phyloP scores from a whole-genome alignment of 2,797 vertebrate genomes.

The Zenarchopterus dispar region DNA sequence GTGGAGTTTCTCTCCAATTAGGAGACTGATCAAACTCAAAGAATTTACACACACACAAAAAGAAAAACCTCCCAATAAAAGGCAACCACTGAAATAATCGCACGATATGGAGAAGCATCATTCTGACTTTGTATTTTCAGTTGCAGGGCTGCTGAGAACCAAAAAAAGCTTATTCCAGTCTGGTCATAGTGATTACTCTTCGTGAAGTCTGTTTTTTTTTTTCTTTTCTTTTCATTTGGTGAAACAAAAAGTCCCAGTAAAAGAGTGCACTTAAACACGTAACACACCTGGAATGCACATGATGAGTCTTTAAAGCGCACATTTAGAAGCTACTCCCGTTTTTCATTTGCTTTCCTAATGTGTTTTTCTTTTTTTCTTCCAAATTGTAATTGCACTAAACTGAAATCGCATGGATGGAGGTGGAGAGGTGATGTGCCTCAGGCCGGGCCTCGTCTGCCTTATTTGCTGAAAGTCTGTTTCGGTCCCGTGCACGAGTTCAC shows the following conservation, averaged over 20 bases:
- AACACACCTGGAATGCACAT: conserved; percentile 69
- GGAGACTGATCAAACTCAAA: conserved; percentile 47
- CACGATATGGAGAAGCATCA: conserved; percentile 49
- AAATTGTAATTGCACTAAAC: conserved; percentile 66
- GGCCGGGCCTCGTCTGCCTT: conserved; percentile 30
- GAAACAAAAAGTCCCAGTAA: conserved; percentile 42
- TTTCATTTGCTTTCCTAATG: conserved; percentile 3
- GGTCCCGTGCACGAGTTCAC: conserved; percentile 38
- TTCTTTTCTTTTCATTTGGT: conserved; percentile 32
- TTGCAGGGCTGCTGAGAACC: conserved; percentile 50
- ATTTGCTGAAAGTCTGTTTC: conserved; percentile 49
- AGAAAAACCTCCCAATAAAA: conserved; percentile 35
- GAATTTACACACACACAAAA: conserved; percentile 12
- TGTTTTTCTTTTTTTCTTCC: background rate
- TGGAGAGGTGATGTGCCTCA: conserved; percentile 53
- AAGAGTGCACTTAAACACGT: conserved; percentile 44
- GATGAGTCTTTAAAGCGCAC: conserved; percentile 71
- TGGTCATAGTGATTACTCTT: conserved; percentile 56
- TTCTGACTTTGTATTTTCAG: conserved; percentile 34
- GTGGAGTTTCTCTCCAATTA: conserved; percentile 36
- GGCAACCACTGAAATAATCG: conserved; percentile 74
- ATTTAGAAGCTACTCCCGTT: conserved; percentile 49
- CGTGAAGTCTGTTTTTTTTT: background rate
- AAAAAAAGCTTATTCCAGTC: conserved; percentile 71
- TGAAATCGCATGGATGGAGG: conserved; percentile 49